These are phyloP conservation scores for Corydoras sp. DNA, from an alignment of 2,113 vertebrate species.

Conservation along the genomic window DNA sequence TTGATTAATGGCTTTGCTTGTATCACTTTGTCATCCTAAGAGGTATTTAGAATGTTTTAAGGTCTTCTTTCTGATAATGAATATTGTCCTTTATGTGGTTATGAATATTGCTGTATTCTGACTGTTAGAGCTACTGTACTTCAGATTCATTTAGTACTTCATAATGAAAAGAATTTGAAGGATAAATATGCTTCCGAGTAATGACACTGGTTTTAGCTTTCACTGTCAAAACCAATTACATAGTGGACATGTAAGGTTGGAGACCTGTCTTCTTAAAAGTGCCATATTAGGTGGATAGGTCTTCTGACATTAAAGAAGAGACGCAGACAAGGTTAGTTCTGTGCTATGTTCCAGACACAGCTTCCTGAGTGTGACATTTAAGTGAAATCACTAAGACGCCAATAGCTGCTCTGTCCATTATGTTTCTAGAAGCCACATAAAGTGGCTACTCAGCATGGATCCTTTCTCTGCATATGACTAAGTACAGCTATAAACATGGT, in stretches of 20 bases:
- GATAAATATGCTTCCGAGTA: background rate
- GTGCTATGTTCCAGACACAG: conserved; percentile 23
- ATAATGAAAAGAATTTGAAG: background rate
- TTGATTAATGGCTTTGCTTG: too few species aligned
- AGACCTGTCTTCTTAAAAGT: conserved; percentile 33
- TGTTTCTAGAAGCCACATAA: conserved; percentile 27
- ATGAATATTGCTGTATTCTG: too few species aligned
- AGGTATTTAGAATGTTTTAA: too few species aligned
- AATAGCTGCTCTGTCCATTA: conserved; percentile 34
- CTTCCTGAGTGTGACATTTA: conserved; percentile 45
- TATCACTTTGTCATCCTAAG: too few species aligned
- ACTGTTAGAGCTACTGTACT: background rate
- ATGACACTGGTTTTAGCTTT: conserved; percentile 21
- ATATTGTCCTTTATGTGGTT: too few species aligned
- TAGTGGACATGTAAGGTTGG: conserved; percentile 22
- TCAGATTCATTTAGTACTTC: background rate
- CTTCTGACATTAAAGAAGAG: conserved; percentile 45
- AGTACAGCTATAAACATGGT: conserved; percentile 10
- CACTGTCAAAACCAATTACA: conserved; percentile 29
- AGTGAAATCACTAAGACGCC: conserved; percentile 36
- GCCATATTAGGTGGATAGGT: conserved; percentile 32
- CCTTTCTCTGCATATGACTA: conserved; percentile 10
- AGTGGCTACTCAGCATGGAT: conserved; percentile 22
- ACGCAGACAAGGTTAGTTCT: conserved; percentile 27
- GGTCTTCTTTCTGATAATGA: too few species aligned